Percentiles rank a stretch among this genome's conserved stretches.
These are phyloP conservation scores for Hemiscyllium ocellatum DNA, from an alignment of 2,113 vertebrate species.

Conservation along the genomic window DNA sequence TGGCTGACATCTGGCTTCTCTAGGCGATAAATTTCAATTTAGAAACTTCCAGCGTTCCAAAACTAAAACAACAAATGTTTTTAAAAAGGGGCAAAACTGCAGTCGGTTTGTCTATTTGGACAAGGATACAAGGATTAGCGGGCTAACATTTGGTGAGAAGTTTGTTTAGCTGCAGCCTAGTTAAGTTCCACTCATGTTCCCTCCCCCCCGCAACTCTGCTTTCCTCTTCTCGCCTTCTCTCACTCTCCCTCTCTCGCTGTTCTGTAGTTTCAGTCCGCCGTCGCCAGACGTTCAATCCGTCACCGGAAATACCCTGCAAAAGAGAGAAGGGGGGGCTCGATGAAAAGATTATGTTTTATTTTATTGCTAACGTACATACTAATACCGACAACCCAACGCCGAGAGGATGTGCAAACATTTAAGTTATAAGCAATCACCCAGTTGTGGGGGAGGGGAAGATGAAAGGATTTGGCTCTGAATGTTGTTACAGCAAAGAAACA, in stretches of 20 bases:
- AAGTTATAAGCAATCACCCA: neutral
- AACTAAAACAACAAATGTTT: constrained; percentile 39
- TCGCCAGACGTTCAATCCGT: constrained; percentile 37
- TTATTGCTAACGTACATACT: neutral
- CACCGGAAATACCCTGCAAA: constrained; percentile 40
- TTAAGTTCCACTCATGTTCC: constrained; percentile 39
- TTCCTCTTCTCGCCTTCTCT: neutral
- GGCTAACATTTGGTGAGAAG: neutral
- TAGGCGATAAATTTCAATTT: neutral
- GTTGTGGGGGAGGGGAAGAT: neutral
- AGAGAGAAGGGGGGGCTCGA: neutral
- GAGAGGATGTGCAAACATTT: neutral
- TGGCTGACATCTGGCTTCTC: constrained; percentile 84
- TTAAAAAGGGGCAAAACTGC: constrained; percentile 25
- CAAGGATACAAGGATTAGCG: neutral
- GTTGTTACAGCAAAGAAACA: neutral
- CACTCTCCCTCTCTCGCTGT: neutral
- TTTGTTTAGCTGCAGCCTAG: constrained; percentile 37
- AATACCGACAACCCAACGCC: neutral
- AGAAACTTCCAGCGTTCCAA: constrained; percentile 56
- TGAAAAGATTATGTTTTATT: constrained; percentile 7
- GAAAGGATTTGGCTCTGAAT: neutral
- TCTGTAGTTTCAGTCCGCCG: constrained; percentile 26
- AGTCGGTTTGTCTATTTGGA: neutral
- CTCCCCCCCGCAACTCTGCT: neutral